These are phyloP conservation scores for Bolinopsis microptera DNA, from an alignment of 37 sponge, comb jelly and placozoan genomes.

Conservation along the genomic window DNA sequence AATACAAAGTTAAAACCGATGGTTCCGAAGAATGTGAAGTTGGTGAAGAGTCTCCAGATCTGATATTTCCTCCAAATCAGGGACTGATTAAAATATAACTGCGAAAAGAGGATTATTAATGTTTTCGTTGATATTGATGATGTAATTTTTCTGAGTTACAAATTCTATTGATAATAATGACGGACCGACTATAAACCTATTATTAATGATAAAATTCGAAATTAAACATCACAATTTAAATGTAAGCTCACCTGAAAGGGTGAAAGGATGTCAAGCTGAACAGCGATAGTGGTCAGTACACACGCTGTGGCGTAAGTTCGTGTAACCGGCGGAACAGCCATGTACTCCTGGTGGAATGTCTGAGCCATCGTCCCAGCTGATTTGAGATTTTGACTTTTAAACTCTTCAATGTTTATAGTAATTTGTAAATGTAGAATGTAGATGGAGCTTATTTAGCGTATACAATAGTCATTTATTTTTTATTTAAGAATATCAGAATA, in stretches of 20 bases:
- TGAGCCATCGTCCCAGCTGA: constrained; percentile 68
- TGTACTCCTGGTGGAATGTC: constrained; percentile 79
- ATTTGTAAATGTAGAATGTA: too few species aligned
- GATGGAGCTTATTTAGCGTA: too few species aligned
- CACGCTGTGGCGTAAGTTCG: constrained; percentile 91
- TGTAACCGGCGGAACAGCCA: constrained; percentile 91
- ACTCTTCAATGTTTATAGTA: too few species aligned
- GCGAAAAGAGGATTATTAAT: not conserved
- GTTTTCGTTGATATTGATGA: too few species aligned
- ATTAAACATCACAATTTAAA: too few species aligned
- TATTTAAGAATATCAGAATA: too few species aligned
- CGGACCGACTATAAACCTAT: too few species aligned
- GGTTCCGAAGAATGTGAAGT: constrained; percentile 88
- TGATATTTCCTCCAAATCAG: constrained; percentile 67
- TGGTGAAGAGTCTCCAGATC: constrained; percentile 94
- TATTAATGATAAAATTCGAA: too few species aligned
- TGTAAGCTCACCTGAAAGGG: constrained; percentile 86
- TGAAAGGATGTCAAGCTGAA: constrained; percentile 90
- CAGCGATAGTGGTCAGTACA: constrained; percentile 93
- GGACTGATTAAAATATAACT: constrained; percentile 63
- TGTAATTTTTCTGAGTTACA: too few species aligned
- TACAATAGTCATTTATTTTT: too few species aligned
- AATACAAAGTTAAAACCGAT: constrained; percentile 94
- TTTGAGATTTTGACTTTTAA: too few species aligned
- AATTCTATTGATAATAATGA: too few species aligned